Evolutionary conservation across 2,113 vertebrate genomes (phyloP), one percentile per base, ranked within the genome.

Genomic region (Dolichotis patagonum): DNA sequence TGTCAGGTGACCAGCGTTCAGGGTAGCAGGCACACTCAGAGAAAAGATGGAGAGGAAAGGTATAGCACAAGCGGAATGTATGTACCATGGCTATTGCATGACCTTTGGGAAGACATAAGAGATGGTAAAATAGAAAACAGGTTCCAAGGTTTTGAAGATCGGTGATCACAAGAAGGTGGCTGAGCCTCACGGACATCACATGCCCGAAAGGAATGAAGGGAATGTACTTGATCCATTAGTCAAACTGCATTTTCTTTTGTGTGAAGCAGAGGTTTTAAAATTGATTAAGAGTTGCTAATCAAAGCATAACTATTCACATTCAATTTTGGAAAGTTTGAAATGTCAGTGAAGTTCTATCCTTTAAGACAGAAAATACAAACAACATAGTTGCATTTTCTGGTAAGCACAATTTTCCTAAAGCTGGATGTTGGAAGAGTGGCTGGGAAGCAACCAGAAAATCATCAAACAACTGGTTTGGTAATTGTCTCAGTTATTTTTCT

Each of bases 291-390:
- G 56, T 92, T 94, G 78, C 84, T 73, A 86, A 69, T 43, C 46
- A 86, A 91, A 86, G 22, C 2, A 26, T 19, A 78, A 30, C 69
- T 65, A 71, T 71, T 78, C 60, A 49, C 54, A 69, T 73, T 83
- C 63, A 80, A 7, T 87, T 95, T 83, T 62, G 41, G 35, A 94
- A 86, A 86, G 30, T 9, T 63, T 77, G 58, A 90, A 94, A 86
- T 49, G 56, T 38, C 67, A 77, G 32, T 85, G 60, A 84, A 90
- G 5, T 84, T 91, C 35, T 84, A 54, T 3, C 26, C 30, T 91
- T 91, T 46, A 60, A 49, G 26, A 43, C 5, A 54, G 46, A 88
- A 97, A 92, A 94, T 32, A 62, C 60, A 96, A 89, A 67, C 38
- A 67, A 63, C 7, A 87, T 8, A 90, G 86, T 26, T 86, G 30